Evolutionary conservation across 2,113 vertebrate genomes (phyloP).

Genomic region (Sinosuthora webbiana): DNA sequence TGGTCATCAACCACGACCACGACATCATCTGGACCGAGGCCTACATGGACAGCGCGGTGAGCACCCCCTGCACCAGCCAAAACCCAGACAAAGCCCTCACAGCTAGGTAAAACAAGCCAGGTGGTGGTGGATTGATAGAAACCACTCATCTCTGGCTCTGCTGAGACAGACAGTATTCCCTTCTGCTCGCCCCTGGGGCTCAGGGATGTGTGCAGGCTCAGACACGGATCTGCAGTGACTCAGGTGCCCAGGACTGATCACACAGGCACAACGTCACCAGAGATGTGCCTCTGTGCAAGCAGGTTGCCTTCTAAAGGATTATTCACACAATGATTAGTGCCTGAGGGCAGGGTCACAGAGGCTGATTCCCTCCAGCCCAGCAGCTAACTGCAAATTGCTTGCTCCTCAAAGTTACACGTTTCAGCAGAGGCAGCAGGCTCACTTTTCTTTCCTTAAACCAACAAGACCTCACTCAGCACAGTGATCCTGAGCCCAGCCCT

Average conservation of each 20-base stretch:
- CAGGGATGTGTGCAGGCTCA: neutral
- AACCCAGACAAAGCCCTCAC: neutral
- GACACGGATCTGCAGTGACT: neutral
- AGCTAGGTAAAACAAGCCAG: neutral
- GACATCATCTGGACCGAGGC: conserved; percentile 98
- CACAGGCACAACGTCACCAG: neutral
- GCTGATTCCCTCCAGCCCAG: neutral
- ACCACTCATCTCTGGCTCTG: neutral
- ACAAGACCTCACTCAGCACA: neutral
- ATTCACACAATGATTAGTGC: neutral
- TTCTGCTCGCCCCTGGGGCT: neutral
- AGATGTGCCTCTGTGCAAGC: neutral
- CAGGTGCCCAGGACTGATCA: neutral
- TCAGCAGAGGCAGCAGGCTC: neutral
- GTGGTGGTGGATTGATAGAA: neutral
- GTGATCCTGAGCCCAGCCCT: neutral
- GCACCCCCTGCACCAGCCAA: neutral
- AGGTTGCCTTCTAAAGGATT: conserved; percentile 24
- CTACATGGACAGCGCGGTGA: conserved; percentile 94
- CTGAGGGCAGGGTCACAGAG: neutral
- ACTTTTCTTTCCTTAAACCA: neutral
- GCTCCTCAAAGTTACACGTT: neutral
- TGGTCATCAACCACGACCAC: conserved; percentile 96
- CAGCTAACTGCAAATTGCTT: neutral
- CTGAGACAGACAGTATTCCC: neutral